These are phyloP conservation scores for Xestia xanthographa DNA, from an alignment of 2,888 invertebrate genomes.

Conservation along the genomic window DNA sequence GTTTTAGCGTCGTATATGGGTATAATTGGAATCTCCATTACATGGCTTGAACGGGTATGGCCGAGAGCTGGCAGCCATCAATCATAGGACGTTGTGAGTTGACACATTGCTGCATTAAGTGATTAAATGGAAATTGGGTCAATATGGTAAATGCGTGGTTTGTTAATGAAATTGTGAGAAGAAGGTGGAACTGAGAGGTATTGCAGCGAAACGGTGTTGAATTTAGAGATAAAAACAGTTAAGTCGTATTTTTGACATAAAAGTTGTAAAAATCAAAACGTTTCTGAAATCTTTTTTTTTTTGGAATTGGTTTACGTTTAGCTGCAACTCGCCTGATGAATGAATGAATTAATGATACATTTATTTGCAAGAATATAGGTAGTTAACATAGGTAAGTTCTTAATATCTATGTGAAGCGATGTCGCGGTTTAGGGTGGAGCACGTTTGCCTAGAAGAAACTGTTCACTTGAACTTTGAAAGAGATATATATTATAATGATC, in stretches of 20 bases:
- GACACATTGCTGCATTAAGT: constrained; percentile 48
- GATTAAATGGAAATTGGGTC: constrained; percentile 54
- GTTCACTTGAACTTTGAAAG: too few relatives aligned
- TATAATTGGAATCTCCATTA: constrained; percentile 55
- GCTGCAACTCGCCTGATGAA: too few relatives aligned
- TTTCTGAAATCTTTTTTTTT: background rate
- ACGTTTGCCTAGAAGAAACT: too few relatives aligned
- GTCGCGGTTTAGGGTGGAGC: too few relatives aligned
- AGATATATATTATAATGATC: too few relatives aligned
- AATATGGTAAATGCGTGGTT: constrained; percentile 7
- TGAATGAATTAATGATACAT: too few relatives aligned
- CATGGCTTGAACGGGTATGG: constrained; percentile 20
- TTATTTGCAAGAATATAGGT: too few relatives aligned
- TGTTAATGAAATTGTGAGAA: background rate
- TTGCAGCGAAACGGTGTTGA: background rate
- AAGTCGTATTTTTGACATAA: background rate
- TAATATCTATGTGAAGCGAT: too few relatives aligned
- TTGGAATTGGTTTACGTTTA: too few relatives aligned
- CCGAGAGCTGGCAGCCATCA: constrained; percentile 40
- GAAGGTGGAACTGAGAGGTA: too few relatives aligned
- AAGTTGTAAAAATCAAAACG: background rate
- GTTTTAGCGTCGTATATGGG: constrained; percentile 43
- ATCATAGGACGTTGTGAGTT: constrained; percentile 36
- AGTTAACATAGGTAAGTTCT: too few relatives aligned
- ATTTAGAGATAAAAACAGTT: background rate